phyloP scores from a whole-genome alignment of 2,797 vertebrate species.

The Myotis planiceps region DNA sequence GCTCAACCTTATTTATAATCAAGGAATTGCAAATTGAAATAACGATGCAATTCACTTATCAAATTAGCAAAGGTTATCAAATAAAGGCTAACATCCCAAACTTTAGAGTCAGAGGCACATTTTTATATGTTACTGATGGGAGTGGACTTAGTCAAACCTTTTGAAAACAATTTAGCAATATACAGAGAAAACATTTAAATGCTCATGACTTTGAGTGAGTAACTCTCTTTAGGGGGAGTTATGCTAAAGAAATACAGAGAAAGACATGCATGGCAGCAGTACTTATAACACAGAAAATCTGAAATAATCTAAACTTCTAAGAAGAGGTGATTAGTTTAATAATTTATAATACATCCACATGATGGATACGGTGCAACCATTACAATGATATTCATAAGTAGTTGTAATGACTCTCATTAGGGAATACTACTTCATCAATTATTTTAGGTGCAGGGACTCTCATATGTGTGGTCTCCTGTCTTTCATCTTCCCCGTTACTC shows the following conservation, averaged over 20 bases:
- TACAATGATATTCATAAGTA: neutral
- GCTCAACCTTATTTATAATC: neutral
- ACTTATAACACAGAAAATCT: neutral
- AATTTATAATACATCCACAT: neutral
- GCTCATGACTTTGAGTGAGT: neutral
- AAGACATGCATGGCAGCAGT: neutral
- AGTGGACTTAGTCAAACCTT: neutral
- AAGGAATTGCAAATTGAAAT: slow-evolving; percentile 21
- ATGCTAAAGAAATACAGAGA: neutral
- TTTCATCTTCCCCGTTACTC: neutral
- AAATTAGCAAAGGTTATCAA: slow-evolving; percentile 20
- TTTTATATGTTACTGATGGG: neutral
- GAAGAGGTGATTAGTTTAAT: neutral
- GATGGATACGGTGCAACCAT: neutral
- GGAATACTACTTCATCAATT: neutral
- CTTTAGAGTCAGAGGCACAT: neutral
- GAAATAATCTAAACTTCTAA: slow-evolving; percentile 9
- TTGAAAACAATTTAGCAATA: neutral
- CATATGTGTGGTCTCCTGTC: fast-evolving
- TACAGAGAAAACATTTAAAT: neutral
- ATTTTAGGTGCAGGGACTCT: neutral
- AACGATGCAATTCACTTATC: neutral
- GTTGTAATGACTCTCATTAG: neutral
- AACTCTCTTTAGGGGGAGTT: neutral
- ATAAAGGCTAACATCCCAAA: neutral